Base-by-base conservation (phyloP, 2,797 vertebrate species). In the Danio jaintianensis region DNA sequence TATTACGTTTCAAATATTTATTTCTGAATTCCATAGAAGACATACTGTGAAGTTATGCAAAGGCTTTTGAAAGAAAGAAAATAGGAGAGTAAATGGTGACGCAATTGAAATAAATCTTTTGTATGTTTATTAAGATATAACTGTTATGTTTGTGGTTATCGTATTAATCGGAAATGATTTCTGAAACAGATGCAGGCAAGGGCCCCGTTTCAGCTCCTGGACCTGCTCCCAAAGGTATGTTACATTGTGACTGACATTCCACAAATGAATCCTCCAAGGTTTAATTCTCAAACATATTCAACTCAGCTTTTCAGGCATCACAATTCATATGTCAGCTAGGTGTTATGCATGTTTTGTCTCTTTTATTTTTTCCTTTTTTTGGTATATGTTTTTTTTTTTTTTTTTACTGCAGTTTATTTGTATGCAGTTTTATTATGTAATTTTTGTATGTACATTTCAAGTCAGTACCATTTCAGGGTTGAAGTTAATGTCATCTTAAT, bases 221-320 rank as follows among this genome's bases (percentile, higher is more conserved):
- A 64, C 95, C 96, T 84, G 95, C 96, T 79, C 96, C 95, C 84
- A 99, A 96, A 97, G 97, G 97, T 98, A 96, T 85, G 85, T 9
- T 77, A 88, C 84, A 61, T 12, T 75, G 36, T 73, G 20, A 16
- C 15, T 50, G 70, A 68, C 16, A 11, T 70, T 42, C 50, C 18
- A 56, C 15, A 71, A 50, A 55, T n/a, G 0, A 67, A 58, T 48
- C 38, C 7, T 59, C 2, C 12, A 22, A 78, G 13, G 40, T n/a
- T 76, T 43, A 18, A 48, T 77, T 7, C 12, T 71, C 29, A 48
- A 45, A 42, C 11, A 66, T 66, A 15, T 29, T n/a, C 78, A 18
- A 13, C 69, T 74, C 64, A 69, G 76, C 53, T 52, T 12, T 18
- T 63, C 10, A 75, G 12, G 75, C 10, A 58, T 56, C 16, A 48